Evolutionary conservation across 2,113 vertebrate species (phyloP).

Genomic region (Athene cunicularia): DNA sequence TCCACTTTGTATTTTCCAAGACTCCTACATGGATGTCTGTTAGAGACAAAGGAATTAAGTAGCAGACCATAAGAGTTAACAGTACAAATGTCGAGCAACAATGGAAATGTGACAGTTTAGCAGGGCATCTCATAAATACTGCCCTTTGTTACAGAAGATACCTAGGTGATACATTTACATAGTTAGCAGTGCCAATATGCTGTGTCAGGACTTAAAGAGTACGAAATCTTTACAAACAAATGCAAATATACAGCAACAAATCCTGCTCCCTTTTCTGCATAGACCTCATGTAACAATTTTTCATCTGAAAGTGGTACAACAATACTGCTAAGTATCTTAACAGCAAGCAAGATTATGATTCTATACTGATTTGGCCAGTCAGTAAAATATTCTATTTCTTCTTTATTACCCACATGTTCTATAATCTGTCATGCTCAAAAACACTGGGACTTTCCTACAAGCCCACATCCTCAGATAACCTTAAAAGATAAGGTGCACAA

Average conservation of each 20-base stretch:
- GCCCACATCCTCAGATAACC: not conserved
- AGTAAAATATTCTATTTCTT: not conserved
- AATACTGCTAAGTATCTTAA: not conserved
- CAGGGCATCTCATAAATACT: constrained; percentile 1
- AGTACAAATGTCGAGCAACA: not conserved
- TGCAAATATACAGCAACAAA: not conserved
- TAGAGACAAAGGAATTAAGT: constrained; percentile 30
- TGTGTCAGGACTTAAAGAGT: not conserved
- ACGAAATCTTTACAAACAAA: not conserved
- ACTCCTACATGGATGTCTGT: not conserved
- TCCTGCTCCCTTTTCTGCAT: not conserved
- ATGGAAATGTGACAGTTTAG: constrained; percentile 3
- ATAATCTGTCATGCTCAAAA: not conserved
- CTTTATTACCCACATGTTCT: not conserved
- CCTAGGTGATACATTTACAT: not conserved
- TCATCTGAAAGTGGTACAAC: not conserved
- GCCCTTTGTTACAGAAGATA: not conserved
- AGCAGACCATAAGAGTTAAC: not conserved
- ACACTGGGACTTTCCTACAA: not conserved
- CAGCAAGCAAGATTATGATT: not conserved
- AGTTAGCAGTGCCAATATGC: not conserved
- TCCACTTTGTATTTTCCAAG: constrained; percentile 51
- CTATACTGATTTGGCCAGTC: not conserved
- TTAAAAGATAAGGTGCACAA: not conserved
- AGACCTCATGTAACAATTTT: not conserved